Evolutionary conservation across 2,888 invertebrate species (phyloP), one percentile per base, ranked within the genome.

Genomic region (Netelia melanura): DNA sequence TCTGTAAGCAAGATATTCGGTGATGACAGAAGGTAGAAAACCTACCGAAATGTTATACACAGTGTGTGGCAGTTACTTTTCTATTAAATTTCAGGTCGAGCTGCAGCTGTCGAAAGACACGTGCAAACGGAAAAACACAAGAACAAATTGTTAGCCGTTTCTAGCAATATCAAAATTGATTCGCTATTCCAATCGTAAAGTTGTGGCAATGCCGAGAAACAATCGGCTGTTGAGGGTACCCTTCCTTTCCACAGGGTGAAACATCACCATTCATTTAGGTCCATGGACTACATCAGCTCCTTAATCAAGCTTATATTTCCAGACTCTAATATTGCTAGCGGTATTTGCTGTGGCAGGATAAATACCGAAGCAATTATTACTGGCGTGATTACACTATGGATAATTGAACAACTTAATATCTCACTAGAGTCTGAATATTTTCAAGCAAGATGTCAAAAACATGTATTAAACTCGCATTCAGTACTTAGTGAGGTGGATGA

Each of bases 221-320:
- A 52, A 11, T 14, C 14, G n/a, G 87, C 88, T 81, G 89, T 88
- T 62, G 89, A 89, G 86, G 89, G 87, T 80, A 85, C 89, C 52
- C 70, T 89, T 17, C 88, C 88, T n/a, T 89, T 87, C 86, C 88
- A 90, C 70, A 88, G 89, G 25, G 87, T 90, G 10, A 87, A 85
- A 48, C 90, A 91, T 84, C 88, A 90, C 77, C 78, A 86, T 38
- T 86, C 84, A 68, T 91, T 87, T 78, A 88, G 84, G 81, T 90
- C 89, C 1, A 85, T 88, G 85, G 90, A 90, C 71, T 90, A 88
- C 80, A 89, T 86, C 74, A 78, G 86, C 65, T 79, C 72, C 58
- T 84, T 89, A 54, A 82, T 86, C 56, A 83, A 86, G 80, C 75
- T 83, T 54, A 81, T 89, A 56, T 89, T 88, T 81, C 77, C 84